phyloP scores from a whole-genome alignment of 2,113 vertebrate genomes.

The Rhynchomys soricoides region DNA sequence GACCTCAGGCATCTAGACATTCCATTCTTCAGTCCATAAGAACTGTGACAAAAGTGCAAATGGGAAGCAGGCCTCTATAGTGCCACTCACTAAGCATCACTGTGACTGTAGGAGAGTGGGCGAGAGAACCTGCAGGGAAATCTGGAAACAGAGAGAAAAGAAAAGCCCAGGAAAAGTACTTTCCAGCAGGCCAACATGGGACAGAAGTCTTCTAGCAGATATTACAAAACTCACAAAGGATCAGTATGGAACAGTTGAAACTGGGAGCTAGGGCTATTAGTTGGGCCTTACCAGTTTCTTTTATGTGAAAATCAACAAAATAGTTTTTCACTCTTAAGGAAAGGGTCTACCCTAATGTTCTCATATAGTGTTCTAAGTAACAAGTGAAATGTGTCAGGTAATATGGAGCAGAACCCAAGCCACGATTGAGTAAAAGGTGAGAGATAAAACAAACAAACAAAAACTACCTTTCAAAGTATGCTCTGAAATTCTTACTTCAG shows the following conservation, averaged over 20 bases:
- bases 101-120: not conserved
- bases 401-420: not conserved
- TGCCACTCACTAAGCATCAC: not conserved
- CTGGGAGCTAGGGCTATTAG: not conserved
- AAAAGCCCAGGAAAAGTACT: not conserved
- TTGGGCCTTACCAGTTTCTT: not conserved
- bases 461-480: not conserved
- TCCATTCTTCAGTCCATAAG: not conserved
- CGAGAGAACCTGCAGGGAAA: not conserved
- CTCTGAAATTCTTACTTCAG: not conserved
- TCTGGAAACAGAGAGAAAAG: not conserved
- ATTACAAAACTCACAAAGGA: not conserved
- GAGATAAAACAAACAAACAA: not conserved
- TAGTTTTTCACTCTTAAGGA: not conserved
- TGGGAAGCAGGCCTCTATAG: not conserved
- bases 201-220: not conserved
- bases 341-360: constrained; percentile 5
- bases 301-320: not conserved
- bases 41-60: not conserved
- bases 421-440: not conserved
- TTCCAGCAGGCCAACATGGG: not conserved
- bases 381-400: not conserved
- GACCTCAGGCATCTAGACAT: not conserved
- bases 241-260: not conserved
- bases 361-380: not conserved